A percentile compares a stretch with the other conserved stretches of the same genome.
These are phyloP conservation scores for Drosophila pectinifera DNA, from an alignment of 1,140 invertebrate species.

Conservation along the genomic window DNA sequence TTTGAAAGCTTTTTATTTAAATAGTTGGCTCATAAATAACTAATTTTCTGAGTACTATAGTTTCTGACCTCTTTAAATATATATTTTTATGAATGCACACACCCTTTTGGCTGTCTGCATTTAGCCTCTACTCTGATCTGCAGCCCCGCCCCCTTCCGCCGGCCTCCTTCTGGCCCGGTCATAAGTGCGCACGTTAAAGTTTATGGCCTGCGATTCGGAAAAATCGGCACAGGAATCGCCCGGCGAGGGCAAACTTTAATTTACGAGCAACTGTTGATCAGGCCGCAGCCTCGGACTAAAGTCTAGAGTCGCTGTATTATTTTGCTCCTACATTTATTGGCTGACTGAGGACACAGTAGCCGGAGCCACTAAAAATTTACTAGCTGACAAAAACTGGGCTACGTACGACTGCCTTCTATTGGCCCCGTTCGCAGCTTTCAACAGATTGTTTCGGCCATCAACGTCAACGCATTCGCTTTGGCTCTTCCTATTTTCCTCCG, in stretches of 20 bases:
- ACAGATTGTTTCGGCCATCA: constrained; percentile 54
- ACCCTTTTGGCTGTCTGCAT: neutral
- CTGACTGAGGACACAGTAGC: constrained; percentile 40
- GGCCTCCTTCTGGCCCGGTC: constrained; percentile 31
- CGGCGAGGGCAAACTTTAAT: constrained; percentile 48
- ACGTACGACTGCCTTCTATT: constrained; percentile 44
- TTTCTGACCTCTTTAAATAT: too few species aligned
- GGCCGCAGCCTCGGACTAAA: constrained; percentile 16
- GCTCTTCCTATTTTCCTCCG: neutral
- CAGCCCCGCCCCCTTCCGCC: constrained; percentile 7
- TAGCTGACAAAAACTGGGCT: constrained; percentile 61
- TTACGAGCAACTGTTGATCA: constrained; percentile 64
- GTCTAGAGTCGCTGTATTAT: constrained; percentile 1
- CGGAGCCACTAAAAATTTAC: constrained; percentile 57
- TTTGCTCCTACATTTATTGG: constrained; percentile 9
- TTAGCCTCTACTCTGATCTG: constrained; percentile 22
- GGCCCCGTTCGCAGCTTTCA: constrained; percentile 43
- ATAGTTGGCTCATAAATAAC: neutral
- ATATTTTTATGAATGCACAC: neutral
- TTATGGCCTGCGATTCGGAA: constrained; percentile 67
- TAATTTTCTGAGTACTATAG: too few species aligned
- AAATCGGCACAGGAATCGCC: constrained; percentile 52
- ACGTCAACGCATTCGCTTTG: constrained; percentile 49
- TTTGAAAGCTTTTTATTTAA: neutral
- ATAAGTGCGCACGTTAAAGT: constrained; percentile 76